phyloP scores from a whole-genome alignment of 2,797 vertebrate genomes.

The Sitta carolinensis region DNA sequence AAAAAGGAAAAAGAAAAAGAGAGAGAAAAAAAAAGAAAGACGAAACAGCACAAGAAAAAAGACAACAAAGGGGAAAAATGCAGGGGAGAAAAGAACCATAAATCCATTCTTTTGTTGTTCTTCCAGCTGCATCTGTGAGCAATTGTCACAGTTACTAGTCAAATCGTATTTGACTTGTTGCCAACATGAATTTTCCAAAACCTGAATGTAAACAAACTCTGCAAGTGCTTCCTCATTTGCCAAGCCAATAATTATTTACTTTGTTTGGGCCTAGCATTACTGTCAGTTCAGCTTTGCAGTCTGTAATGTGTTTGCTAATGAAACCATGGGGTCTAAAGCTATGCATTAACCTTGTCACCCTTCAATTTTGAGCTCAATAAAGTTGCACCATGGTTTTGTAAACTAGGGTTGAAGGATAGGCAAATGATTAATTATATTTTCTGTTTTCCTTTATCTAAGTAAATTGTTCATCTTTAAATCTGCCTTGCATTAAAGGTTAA shows the following conservation, averaged over 20 bases:
- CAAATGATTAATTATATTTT: conserved; percentile 82
- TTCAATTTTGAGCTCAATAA: conserved; percentile 83
- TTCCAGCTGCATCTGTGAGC: conserved; percentile 85
- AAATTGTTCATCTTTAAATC: conserved; percentile 81
- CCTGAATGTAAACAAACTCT: conserved; percentile 85
- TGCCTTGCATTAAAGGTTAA: conserved; percentile 76
- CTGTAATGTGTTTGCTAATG: conserved; percentile 82
- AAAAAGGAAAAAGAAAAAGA: not conserved
- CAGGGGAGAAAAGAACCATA: conserved; percentile 72
- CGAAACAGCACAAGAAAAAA: conserved; percentile 28
- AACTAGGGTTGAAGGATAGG: conserved; percentile 77
- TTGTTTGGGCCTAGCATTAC: conserved; percentile 81
- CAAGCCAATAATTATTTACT: conserved; percentile 84
- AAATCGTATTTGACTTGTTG: conserved; percentile 82
- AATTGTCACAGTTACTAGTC: conserved; percentile 87
- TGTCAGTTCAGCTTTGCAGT: conserved; percentile 80
- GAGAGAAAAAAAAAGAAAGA: conserved; percentile 41
- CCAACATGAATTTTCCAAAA: conserved; percentile 82
- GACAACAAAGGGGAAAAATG: conserved; percentile 78
- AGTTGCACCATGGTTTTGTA: conserved; percentile 80
- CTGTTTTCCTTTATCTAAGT: conserved; percentile 73
- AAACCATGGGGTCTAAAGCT: conserved; percentile 82
- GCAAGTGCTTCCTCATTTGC: conserved; percentile 80
- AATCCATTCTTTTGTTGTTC: conserved; percentile 82
- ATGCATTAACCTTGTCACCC: conserved; percentile 81